Evolutionary conservation across 2,113 vertebrate species (phyloP).

Genomic region (Scophthalmus maximus): DNA sequence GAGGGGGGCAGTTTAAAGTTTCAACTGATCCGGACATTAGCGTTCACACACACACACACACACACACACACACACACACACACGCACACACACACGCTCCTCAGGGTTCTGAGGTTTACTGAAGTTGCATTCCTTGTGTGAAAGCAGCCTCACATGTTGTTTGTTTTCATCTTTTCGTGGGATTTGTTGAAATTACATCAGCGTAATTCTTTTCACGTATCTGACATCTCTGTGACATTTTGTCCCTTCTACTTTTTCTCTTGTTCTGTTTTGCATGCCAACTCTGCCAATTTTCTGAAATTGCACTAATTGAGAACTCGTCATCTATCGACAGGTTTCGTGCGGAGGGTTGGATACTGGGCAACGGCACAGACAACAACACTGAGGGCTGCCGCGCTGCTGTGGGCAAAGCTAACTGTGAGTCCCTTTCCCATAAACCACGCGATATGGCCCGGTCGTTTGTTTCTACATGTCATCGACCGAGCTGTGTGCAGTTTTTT

Average conservation of each 20-base stretch:
- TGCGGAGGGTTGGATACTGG: constrained; percentile 49
- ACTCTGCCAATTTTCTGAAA: too few relatives aligned
- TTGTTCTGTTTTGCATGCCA: too few relatives aligned
- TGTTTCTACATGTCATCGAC: neutral
- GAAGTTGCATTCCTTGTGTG: too few relatives aligned
- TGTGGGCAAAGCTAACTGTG: constrained; percentile 75
- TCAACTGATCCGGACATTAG: too few relatives aligned
- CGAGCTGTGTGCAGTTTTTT: constrained; percentile 4
- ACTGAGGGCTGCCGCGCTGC: constrained; percentile 57
- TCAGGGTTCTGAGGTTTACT: too few relatives aligned
- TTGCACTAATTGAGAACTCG: neutral
- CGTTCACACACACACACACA: too few relatives aligned
- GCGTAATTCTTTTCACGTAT: neutral
- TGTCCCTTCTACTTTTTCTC: too few relatives aligned
- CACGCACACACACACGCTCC: too few relatives aligned
- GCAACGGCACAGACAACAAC: constrained; percentile 45
- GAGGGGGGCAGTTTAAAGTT: too few relatives aligned
- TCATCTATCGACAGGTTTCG: constrained; percentile 66
- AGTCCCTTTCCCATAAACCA: constrained; percentile 47
- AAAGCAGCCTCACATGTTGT: neutral
- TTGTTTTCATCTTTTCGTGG: neutral
- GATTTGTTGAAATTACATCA: neutral
- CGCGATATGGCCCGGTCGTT: constrained; percentile 1
- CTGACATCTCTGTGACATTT: neutral
- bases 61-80: too few relatives aligned